These are phyloP conservation scores for Himalopsyche tibetana DNA, from an alignment of 2,888 invertebrate species.

Conservation along the genomic window DNA sequence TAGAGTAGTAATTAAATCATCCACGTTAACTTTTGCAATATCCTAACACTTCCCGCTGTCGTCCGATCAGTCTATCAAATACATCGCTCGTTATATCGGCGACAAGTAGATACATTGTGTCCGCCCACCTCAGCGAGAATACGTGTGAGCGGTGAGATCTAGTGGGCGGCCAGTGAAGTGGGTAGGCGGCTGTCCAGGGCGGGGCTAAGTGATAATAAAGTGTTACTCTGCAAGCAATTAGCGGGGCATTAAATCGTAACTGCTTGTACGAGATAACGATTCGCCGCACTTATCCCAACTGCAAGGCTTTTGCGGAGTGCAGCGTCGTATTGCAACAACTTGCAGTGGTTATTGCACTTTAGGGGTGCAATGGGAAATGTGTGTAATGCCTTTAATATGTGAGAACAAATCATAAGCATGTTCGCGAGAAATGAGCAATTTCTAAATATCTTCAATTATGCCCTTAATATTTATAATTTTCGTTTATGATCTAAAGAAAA, in stretches of 20 bases:
- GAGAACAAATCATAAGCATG: too few relatives aligned
- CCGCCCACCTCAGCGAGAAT: slow-evolving; percentile 36
- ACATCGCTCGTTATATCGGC: neutral
- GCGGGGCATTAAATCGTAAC: slow-evolving; percentile 66
- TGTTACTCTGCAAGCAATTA: slow-evolving; percentile 68
- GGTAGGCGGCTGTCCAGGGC: slow-evolving; percentile 57
- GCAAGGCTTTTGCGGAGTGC: neutral
- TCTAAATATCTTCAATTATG: too few relatives aligned
- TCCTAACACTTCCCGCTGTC: neutral
- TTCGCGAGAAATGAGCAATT: too few relatives aligned
- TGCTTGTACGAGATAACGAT: slow-evolving; percentile 54
- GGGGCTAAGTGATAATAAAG: slow-evolving; percentile 66
- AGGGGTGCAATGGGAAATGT: slow-evolving; percentile 11
- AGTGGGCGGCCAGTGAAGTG: slow-evolving; percentile 69
- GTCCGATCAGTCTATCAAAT: slow-evolving; percentile 10
- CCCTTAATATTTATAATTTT: too few relatives aligned
- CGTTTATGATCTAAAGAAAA: too few relatives aligned
- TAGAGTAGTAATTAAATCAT: too few relatives aligned
- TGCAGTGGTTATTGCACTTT: slow-evolving; percentile 36
- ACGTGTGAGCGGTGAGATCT: slow-evolving; percentile 67
- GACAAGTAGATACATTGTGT: slow-evolving; percentile 24
- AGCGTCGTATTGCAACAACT: slow-evolving; percentile 19
- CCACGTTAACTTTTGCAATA: neutral
- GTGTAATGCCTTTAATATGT: slow-evolving; percentile 1
- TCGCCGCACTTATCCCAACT: slow-evolving; percentile 41